Conservation (phyloP, 2,113 vertebrate genomes). For the Mobula hypostoma region DNA sequence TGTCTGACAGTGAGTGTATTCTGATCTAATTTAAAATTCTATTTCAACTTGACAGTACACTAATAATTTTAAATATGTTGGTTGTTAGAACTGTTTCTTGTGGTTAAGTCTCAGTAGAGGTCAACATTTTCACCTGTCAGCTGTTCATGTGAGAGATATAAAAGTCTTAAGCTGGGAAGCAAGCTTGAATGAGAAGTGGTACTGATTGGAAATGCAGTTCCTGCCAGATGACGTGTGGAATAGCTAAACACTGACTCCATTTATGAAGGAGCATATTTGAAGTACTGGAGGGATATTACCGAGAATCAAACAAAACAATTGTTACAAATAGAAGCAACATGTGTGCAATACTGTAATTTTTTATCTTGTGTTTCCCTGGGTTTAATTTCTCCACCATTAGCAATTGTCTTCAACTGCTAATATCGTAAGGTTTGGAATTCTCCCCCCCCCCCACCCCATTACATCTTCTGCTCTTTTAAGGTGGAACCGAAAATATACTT, state of each 20-base stretch:
- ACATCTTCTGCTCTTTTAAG: too few species aligned
- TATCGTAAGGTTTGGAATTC: too few species aligned
- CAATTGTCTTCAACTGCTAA: too few species aligned
- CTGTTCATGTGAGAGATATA: slow-evolving; percentile 8
- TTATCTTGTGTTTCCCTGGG: too few species aligned
- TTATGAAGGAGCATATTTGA: background rate
- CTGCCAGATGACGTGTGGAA: slow-evolving; percentile 8
- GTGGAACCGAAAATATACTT: too few species aligned
- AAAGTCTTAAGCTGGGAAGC: background rate
- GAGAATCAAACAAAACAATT: background rate
- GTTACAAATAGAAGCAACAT: background rate
- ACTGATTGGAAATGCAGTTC: slow-evolving; percentile 9
- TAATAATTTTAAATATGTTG: slow-evolving; percentile 61
- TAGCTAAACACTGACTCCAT: background rate
- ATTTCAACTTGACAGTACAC: slow-evolving; percentile 57
- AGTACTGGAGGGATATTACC: background rate
- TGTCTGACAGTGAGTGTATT: slow-evolving; percentile 50
- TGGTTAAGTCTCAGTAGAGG: slow-evolving; percentile 34
- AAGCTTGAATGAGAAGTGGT: background rate
- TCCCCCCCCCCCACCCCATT: too few species aligned
- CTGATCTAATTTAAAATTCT: slow-evolving; percentile 58
- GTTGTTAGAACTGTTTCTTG: slow-evolving; percentile 48
- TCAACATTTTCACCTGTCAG: slow-evolving; percentile 30
- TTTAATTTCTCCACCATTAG: too few species aligned
- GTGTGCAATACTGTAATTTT: background rate